Base-by-base conservation (phyloP, 2,888 invertebrate species). In the Aleiodes alternator region DNA sequence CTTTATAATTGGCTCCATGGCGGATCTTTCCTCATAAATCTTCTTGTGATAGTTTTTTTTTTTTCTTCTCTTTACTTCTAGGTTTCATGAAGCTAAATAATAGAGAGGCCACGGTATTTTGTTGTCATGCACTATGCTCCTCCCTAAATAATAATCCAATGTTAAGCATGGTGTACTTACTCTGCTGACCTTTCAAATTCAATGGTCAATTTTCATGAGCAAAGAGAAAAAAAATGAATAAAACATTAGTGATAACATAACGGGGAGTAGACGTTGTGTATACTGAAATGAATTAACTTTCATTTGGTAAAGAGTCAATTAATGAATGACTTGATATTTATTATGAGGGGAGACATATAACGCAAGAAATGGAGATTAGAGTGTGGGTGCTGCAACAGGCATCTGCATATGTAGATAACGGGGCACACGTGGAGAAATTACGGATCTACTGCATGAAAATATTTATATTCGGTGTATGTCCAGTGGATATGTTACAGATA, bases 1-100 rank as follows among this genome's bases (percentile, higher is more conserved):
- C 64, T 79, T 68, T 80, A 79, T 81, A 80, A 80, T 80, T 81
- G 78, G 79, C 73, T 73, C 51, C 23, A 14, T 23, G 8, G 66
- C 64, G 61, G 72, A 76, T 73, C 72, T 72, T 69, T 53, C 72
- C 72, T 76, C 75, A 72, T 76, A 73, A 80, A 80, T 78, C 78
- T 69, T 76, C 73, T 72, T 53, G 56, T 69, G 68, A 57, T 50
- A 59, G 23, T 14, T 55, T 71, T 53, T 48, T 23, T 23, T 23
- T 2, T 2, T 23, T 23, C 23, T 23, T 23, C 23, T 23, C 57
- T 64, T 9, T 4, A 11, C 34, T 64, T 64, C 34, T 48, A 16
- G 8, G 3, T 1, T 43, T 48, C 61, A 71, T 38, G 50, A 53
- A 53, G 29, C 48, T 57, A 38, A 69, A 74, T 38, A 57, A 74